phyloP scores from a whole-genome alignment of 2,113 vertebrate genomes.

The Manacus vitellinus region DNA sequence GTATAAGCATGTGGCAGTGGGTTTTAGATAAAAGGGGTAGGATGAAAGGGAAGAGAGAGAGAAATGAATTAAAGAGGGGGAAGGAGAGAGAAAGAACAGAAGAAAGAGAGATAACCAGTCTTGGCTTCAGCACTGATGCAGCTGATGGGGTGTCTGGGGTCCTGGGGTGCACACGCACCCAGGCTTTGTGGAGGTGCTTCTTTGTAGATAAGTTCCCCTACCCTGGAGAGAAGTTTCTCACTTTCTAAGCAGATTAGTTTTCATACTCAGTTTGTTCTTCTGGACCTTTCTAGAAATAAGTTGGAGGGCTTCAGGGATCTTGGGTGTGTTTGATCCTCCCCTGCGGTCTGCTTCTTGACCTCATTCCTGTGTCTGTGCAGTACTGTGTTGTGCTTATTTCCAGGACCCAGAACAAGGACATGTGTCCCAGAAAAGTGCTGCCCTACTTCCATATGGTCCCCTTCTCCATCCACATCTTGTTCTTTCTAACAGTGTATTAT shows the following conservation, averaged over 20 bases:
- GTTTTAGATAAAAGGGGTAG: not conserved
- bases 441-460: no score
- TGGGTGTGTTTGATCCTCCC: not conserved
- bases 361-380: not conserved
- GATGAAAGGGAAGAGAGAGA: not conserved
- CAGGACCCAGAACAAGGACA: not conserved
- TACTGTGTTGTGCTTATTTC: not conserved
- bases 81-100: not conserved
- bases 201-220: not conserved
- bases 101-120: not conserved
- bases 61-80: not conserved
- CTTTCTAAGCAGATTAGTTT: not conserved
- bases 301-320: not conserved
- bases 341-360: not conserved
- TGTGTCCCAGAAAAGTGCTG: not conserved
- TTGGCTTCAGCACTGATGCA: not conserved
- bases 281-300: not conserved
- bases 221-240: not conserved
- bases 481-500: not conserved
- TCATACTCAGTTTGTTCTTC: not conserved
- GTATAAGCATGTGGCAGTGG: not conserved
- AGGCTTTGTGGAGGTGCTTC: fast-evolving
- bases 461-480: not conserved
- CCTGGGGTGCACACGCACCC: fast-evolving
- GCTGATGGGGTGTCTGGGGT: not conserved